Evolutionary conservation across 2,797 vertebrate species (phyloP).

Genomic region (Pangasius djambal): DNA sequence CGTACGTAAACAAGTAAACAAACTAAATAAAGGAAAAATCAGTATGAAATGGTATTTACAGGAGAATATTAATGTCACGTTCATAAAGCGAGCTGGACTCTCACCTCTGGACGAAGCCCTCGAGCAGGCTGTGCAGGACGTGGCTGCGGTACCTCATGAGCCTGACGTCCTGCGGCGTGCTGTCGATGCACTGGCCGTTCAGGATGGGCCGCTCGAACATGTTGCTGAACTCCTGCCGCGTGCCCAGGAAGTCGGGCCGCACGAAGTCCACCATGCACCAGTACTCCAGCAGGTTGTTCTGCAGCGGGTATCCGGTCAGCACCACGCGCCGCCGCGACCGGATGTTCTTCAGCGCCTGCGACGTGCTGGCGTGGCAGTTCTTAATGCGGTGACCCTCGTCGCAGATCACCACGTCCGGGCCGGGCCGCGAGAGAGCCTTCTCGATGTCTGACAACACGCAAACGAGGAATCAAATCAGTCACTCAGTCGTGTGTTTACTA

Average conservation of each 20-base stretch:
- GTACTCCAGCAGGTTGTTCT: constrained; percentile 98
- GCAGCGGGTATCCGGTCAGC: constrained; percentile 92
- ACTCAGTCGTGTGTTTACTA: background rate
- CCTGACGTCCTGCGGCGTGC: constrained; percentile 90
- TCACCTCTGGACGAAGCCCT: constrained; percentile 98
- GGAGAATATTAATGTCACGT: background rate
- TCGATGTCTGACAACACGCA: constrained; percentile 82
- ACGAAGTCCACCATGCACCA: constrained; percentile 99
- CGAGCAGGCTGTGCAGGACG: constrained; percentile 93
- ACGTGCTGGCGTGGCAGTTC: constrained; percentile 98
- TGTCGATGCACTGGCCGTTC: constrained; percentile 96
- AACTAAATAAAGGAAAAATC: background rate
- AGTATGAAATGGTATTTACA: background rate
- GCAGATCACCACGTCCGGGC: constrained; percentile 97
- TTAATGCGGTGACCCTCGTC: constrained; percentile 99
- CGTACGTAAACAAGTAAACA: background rate
- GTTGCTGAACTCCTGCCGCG: constrained; percentile 97
- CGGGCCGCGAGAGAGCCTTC: constrained; percentile 91
- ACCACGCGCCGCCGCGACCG: constrained; percentile 93
- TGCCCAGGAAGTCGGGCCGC: constrained; percentile 92
- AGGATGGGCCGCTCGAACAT: constrained; percentile 98
- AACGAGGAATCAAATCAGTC: background rate
- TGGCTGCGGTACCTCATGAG: constrained; percentile 98
- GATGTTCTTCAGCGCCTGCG: constrained; percentile 97
- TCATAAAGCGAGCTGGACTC: constrained; percentile 40